phyloP scores from a whole-genome alignment of 2,113 vertebrate species.

The Megaleporinus macrocephalus region DNA sequence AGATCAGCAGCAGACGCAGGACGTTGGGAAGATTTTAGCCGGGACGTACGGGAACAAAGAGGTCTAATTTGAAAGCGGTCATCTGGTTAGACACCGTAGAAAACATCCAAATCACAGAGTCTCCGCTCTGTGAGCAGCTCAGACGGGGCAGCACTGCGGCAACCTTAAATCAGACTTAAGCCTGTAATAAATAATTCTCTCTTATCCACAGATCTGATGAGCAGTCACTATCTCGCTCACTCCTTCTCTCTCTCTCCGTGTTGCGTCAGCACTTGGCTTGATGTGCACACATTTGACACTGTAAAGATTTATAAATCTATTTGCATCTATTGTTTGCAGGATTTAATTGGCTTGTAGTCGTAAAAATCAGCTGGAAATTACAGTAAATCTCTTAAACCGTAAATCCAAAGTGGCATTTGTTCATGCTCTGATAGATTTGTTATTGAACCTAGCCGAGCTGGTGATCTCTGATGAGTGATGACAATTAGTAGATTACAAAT shows the following conservation, averaged over 20 bases:
- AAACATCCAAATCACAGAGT: background rate
- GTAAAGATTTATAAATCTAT: background rate
- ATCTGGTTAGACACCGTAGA: background rate
- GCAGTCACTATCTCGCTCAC: background rate
- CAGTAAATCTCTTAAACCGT: background rate
- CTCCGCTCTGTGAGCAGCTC: background rate
- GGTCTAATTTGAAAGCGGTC: background rate
- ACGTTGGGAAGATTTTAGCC: background rate
- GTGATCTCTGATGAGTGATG: background rate
- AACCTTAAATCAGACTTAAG: conserved; percentile 10
- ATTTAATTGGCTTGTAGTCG: conserved; percentile 7
- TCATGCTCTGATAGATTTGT: background rate
- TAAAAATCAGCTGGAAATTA: background rate
- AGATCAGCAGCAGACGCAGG: background rate
- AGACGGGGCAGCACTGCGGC: conserved; percentile 6
- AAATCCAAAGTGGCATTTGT: background rate
- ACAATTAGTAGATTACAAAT: conserved; percentile 13
- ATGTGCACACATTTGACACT: background rate
- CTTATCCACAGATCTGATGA: conserved; percentile 17
- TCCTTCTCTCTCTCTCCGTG: background rate
- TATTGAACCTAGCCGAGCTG: conserved; percentile 4
- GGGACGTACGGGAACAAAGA: background rate
- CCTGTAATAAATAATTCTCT: conserved; percentile 3
- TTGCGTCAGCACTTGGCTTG: background rate
- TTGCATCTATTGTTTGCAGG: background rate